A percentile compares a stretch with the other conserved stretches of the same genome.
phyloP scores from a whole-genome alignment of 2,113 vertebrate species.

The Lonchura striata region DNA sequence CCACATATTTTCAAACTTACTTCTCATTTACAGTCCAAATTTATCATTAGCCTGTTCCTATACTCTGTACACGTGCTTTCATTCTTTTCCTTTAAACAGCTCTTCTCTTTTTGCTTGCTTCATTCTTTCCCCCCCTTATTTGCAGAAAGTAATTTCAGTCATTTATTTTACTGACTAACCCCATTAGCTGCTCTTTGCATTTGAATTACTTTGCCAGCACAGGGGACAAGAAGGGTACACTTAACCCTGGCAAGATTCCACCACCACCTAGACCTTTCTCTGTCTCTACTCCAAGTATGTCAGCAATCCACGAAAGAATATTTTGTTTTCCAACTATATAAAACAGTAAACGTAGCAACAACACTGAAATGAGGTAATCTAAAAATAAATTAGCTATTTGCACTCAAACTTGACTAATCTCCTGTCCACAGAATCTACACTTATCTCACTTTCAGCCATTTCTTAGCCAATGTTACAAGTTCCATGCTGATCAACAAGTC shows the following conservation, averaged over 20 bases:
- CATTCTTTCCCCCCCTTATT: rapidly evolving
- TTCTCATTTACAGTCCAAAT: background rate
- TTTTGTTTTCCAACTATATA: background rate
- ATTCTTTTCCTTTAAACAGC: background rate
- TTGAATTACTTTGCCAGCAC: background rate
- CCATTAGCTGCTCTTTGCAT: background rate
- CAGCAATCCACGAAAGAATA: background rate
- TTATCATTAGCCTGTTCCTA: background rate
- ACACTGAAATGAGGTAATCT: background rate
- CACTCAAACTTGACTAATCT: background rate
- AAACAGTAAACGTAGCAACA: background rate
- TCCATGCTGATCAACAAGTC: background rate
- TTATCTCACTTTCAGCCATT: background rate
- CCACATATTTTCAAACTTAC: background rate
- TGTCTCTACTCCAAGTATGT: background rate
- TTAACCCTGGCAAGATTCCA: background rate
- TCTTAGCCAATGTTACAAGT: background rate
- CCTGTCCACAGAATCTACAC: background rate
- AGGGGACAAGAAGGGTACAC: background rate
- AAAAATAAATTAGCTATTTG: background rate
- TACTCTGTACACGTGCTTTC: background rate
- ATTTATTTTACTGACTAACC: background rate
- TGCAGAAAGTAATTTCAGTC: background rate
- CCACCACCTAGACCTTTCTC: background rate
- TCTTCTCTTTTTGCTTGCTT: background rate